Conservation (phyloP, 2,113 vertebrate genomes). For the Amblyornis subalaris region DNA sequence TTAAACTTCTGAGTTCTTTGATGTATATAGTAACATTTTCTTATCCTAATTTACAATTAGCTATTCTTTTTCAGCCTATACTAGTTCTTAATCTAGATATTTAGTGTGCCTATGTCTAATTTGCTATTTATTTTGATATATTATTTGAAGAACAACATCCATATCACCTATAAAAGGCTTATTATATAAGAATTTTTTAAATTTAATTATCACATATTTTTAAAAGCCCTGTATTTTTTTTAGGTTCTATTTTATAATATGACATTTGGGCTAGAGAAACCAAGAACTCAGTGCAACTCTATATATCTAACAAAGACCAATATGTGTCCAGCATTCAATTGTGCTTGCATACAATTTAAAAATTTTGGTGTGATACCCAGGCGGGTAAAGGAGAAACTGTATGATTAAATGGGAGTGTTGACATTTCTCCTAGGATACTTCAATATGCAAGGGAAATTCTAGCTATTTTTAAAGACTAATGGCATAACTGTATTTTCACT, state of each 20-base stretch:
- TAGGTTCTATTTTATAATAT: not conserved
- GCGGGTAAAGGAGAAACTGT: rapidly evolving
- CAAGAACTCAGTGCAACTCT: not conserved
- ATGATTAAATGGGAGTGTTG: not conserved
- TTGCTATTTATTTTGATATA: not conserved
- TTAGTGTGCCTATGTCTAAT: not conserved
- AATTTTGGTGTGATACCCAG: not conserved
- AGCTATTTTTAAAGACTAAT: not conserved
- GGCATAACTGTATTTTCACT: not conserved
- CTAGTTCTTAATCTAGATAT: not conserved
- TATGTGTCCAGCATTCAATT: not conserved
- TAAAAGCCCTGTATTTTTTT: not conserved
- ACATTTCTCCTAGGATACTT: not conserved
- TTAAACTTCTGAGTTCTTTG: not conserved
- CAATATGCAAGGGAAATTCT: not conserved
- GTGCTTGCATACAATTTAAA: not conserved
- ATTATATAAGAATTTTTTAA: not conserved
- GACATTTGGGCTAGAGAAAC: not conserved
- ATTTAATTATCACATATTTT: not conserved
- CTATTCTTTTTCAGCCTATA: not conserved
- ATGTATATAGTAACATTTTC: not conserved
- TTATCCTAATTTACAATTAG: not conserved
- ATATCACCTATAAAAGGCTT: not conserved
- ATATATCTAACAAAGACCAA: not conserved
- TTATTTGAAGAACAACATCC: not conserved